Conservation (phyloP, 2,797 vertebrate genomes). For the Hippopotamyrus pictus region DNA sequence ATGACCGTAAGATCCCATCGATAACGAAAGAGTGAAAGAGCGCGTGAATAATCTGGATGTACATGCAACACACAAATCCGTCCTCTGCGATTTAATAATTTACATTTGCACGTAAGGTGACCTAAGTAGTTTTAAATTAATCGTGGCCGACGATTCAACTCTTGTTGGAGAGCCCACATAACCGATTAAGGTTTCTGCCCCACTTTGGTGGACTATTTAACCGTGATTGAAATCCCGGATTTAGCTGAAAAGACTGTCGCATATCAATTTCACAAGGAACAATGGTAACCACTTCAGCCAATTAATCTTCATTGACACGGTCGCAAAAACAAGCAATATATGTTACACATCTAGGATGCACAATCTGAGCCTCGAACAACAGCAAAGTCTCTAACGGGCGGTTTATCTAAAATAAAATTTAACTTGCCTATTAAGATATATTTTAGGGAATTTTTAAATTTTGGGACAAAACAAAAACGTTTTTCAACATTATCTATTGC, state of each 20-base stretch:
- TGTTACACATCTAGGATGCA: conserved; percentile 9
- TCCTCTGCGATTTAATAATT: neutral
- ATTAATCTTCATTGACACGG: conserved; percentile 47
- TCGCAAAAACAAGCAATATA: conserved; percentile 11
- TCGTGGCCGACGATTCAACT: neutral
- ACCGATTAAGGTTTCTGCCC: conserved; percentile 35
- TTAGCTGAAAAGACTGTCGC: conserved; percentile 50
- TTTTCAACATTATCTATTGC: neutral
- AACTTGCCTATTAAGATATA: neutral
- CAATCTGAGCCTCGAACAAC: neutral
- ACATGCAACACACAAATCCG: neutral
- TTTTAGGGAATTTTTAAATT: neutral
- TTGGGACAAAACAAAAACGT: neutral
- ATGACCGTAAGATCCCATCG: neutral
- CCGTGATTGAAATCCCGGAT: conserved; percentile 39
- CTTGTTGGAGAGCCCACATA: neutral
- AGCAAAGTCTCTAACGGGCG: neutral
- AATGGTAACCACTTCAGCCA: conserved; percentile 56
- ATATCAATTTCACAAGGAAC: conserved; percentile 54
- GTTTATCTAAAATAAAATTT: neutral
- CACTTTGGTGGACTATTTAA: conserved; percentile 39
- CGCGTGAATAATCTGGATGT: neutral
- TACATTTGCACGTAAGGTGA: neutral
- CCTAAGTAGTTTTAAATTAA: neutral
- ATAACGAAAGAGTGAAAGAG: neutral